Percentiles rank a stretch among this genome's conserved stretches.
These are phyloP conservation scores for Girardia tigrina DNA, from an alignment of 2,888 invertebrate species.

Conservation along the genomic window DNA sequence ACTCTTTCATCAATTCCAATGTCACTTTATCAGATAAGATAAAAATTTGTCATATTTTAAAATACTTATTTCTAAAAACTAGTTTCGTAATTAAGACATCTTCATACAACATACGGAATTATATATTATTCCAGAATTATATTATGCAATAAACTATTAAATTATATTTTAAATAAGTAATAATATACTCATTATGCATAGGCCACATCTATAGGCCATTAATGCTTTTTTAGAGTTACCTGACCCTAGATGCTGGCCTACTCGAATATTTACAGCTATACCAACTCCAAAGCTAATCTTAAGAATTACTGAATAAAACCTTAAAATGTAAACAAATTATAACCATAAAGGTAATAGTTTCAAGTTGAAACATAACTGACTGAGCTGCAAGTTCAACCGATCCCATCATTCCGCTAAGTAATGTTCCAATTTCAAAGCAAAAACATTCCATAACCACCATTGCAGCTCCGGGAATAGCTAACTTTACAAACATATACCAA, in stretches of 20 bases:
- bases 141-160: too few relatives aligned
- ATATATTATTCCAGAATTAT: too few relatives aligned
- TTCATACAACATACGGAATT: too few relatives aligned
- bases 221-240: neutral
- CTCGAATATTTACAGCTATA: neutral
- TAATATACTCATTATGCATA: neutral
- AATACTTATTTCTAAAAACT: too few relatives aligned
- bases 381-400: conserved; percentile 31
- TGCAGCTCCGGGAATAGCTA: conserved; percentile 33
- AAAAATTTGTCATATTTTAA: too few relatives aligned
- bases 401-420: conserved; percentile 35
- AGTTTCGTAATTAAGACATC: too few relatives aligned
- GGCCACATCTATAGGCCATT: neutral
- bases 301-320: too few relatives aligned
- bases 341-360: conserved; percentile 36
- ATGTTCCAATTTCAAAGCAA: conserved; percentile 35
- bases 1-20: too few relatives aligned
- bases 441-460: conserved; percentile 34
- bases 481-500: conserved; percentile 33
- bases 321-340: too few relatives aligned
- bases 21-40: too few relatives aligned
- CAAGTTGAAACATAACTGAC: conserved; percentile 32
- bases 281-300: neutral
- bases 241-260: neutral
- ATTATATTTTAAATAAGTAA: too few relatives aligned